phyloP scores from a whole-genome alignment of 2,888 invertebrate genomes.

The Panopea generosa region DNA sequence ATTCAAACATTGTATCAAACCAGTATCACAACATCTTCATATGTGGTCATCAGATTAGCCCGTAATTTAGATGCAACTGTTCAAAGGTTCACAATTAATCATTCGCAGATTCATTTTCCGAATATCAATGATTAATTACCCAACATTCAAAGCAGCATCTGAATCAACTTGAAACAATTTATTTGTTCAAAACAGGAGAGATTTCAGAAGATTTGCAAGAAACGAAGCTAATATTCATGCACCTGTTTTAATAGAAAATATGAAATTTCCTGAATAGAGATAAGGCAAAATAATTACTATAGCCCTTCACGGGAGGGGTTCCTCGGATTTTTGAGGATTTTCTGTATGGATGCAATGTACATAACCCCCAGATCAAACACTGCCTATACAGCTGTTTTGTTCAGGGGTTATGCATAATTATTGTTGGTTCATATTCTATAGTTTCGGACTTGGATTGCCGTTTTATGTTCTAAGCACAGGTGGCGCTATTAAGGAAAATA shows the following conservation, averaged over 20 bases:
- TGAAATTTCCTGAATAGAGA: constrained; percentile 43
- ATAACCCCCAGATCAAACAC: constrained; percentile 53
- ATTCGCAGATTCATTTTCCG: constrained; percentile 42
- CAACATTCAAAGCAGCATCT: constrained; percentile 40
- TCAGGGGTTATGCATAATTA: constrained; percentile 13
- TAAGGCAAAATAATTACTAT: constrained; percentile 55
- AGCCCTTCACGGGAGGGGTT: constrained; percentile 37
- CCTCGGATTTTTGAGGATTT: constrained; percentile 33
- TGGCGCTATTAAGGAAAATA: constrained; percentile 9
- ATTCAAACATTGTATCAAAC: too few species aligned
- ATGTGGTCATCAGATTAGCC: constrained; percentile 37
- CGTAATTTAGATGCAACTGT: constrained; percentile 62
- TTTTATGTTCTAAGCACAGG: constrained; percentile 5
- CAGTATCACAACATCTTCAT: too few species aligned
- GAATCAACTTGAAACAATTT: constrained; percentile 54
- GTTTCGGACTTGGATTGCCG: constrained; percentile 11
- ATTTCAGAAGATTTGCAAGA: constrained; percentile 16
- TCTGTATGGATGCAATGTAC: constrained; percentile 33
- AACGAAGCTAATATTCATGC: constrained; percentile 54
- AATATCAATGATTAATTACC: constrained; percentile 56
- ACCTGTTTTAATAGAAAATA: constrained; percentile 61
- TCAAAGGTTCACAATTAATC: constrained; percentile 52
- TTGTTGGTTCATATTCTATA: constrained; percentile 3
- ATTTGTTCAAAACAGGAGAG: constrained; percentile 22
- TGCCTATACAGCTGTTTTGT: constrained; percentile 33